phyloP scores from a whole-genome alignment of 2,797 vertebrate species.

The Margarornis squamiger region DNA sequence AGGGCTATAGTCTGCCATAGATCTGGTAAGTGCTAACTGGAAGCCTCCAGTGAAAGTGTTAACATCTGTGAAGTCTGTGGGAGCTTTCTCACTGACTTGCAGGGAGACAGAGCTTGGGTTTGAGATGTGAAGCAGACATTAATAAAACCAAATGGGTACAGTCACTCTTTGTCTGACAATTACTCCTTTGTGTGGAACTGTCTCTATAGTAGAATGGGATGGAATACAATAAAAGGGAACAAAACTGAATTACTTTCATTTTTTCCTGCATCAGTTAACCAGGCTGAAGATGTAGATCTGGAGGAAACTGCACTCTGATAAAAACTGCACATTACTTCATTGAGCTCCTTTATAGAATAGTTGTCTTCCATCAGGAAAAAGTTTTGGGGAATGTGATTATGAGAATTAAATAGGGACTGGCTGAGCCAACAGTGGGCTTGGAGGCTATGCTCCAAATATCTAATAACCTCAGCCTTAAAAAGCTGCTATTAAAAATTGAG shows the following conservation, averaged over 20 bases:
- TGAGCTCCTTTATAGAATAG: neutral
- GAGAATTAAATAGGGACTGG: neutral
- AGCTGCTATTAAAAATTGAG: neutral
- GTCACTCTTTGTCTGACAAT: neutral
- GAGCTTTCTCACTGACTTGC: neutral
- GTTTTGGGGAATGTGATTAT: neutral
- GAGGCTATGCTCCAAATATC: neutral
- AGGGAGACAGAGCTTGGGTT: neutral
- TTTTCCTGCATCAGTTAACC: neutral
- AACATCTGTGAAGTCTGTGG: neutral
- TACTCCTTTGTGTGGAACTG: neutral
- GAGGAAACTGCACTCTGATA: neutral
- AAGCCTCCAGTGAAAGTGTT: neutral
- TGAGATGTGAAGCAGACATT: neutral
- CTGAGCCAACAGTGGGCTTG: neutral
- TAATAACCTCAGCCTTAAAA: neutral
- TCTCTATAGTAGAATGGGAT: neutral
- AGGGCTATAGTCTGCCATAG: neutral
- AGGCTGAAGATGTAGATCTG: neutral
- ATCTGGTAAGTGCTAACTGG: neutral
- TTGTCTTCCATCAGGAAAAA: neutral
- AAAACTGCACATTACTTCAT: neutral
- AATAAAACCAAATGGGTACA: neutral
- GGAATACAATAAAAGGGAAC: neutral
- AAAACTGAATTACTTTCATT: neutral